Conservation (phyloP, 2,888 invertebrate species). For the Vanessa cardui region DNA sequence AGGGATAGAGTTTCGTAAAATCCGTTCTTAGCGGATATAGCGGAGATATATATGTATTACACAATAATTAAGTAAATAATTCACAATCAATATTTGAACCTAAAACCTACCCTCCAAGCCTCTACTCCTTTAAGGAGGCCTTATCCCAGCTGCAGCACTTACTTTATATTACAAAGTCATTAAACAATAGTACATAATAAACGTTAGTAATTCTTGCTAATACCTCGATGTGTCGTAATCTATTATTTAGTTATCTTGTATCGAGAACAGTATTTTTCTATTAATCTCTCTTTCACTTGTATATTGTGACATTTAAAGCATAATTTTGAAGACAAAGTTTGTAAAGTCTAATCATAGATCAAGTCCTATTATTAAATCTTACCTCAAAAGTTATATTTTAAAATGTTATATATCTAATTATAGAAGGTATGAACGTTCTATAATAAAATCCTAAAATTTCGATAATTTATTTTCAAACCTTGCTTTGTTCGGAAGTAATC, state of each 20-base stretch:
- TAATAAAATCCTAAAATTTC: background rate
- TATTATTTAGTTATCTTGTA: constrained; percentile 37
- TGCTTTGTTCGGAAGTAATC: background rate
- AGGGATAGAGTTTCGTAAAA: no score
- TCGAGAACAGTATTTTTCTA: constrained; percentile 6
- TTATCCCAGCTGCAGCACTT: background rate
- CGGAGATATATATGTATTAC: no score
- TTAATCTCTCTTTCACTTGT: constrained; percentile 20
- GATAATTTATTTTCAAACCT: background rate
- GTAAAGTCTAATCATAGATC: no score
- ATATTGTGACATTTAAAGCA: background rate
- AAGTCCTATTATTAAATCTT: no score
- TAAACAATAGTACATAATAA: background rate
- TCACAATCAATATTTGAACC: no score
- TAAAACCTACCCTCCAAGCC: no score
- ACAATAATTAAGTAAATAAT: no score
- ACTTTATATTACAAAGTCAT: background rate
- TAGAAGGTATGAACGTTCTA: background rate
- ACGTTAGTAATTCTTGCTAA: background rate
- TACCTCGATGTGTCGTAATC: constrained; percentile 28
- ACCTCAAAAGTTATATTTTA: no score
- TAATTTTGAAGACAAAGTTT: background rate
- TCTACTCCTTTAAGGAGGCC: no score
- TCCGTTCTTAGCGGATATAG: no score
- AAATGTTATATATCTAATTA: no score